Evolutionary conservation across 2,888 invertebrate genomes (phyloP).

Genomic region (Dynastes maya): DNA sequence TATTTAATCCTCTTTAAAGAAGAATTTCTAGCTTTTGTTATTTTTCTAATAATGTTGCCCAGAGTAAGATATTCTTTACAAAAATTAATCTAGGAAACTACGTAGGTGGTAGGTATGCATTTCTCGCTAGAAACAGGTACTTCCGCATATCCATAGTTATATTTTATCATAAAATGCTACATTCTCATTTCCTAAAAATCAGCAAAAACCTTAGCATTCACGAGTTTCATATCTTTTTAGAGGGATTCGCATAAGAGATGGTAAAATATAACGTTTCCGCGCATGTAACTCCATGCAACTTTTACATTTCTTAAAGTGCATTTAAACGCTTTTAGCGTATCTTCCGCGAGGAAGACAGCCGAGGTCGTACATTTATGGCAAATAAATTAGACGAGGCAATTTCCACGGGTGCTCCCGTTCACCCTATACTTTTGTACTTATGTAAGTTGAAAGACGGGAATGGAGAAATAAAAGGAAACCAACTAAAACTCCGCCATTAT

Average conservation of each 20-base stretch:
- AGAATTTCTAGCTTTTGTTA: too few relatives aligned
- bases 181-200: too few relatives aligned
- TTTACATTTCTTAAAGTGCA: conserved; percentile 3
- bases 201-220: too few relatives aligned
- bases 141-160: too few relatives aligned
- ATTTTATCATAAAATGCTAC: too few relatives aligned
- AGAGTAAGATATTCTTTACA: too few relatives aligned
- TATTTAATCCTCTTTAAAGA: too few relatives aligned
- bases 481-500: conserved; percentile 16
- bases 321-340: background rate
- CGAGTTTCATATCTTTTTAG: conserved; percentile 1
- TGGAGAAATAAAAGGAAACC: conserved; percentile 14
- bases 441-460: conserved; percentile 4
- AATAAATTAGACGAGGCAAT: conserved; percentile 18
- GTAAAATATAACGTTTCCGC: background rate
- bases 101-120: too few relatives aligned
- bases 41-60: too few relatives aligned
- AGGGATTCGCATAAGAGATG: background rate
- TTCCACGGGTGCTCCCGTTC: background rate
- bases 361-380: conserved; percentile 11
- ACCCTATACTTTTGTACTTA: conserved; percentile 7
- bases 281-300: background rate
- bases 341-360: conserved; percentile 5
- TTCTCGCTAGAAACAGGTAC: too few relatives aligned
- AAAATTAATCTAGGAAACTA: too few relatives aligned